These are phyloP conservation scores for Cavia aperea DNA, from an alignment of 2,113 vertebrate genomes.

Conservation along the genomic window DNA sequence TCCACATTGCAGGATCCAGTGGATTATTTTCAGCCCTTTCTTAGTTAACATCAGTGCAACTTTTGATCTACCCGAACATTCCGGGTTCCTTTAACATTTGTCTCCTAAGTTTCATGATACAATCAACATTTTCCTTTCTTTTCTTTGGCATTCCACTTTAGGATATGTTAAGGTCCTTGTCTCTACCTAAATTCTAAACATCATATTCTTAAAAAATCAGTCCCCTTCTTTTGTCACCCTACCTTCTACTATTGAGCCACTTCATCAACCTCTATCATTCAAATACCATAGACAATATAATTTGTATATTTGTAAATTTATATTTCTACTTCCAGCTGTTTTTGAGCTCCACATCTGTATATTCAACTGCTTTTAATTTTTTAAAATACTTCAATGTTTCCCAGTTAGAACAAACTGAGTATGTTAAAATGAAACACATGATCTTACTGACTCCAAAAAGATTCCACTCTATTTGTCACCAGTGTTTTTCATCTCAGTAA, in stretches of 20 bases:
- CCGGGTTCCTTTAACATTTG: background rate
- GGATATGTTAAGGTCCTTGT: background rate
- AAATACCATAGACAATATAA: background rate
- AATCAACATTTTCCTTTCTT: background rate
- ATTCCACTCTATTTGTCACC: background rate
- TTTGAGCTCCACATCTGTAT: background rate
- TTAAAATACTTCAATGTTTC: background rate
- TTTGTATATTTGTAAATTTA: background rate
- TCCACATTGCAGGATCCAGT: background rate
- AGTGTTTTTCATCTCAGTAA: background rate
- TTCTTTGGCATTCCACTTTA: background rate
- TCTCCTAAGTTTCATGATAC: background rate
- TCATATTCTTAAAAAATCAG: background rate
- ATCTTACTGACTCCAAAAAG: background rate
- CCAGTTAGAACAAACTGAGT: background rate
- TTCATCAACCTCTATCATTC: background rate
- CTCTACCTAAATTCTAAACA: background rate
- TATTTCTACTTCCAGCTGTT: background rate
- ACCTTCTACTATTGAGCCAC: constrained; percentile 8
- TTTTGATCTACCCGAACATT: background rate
- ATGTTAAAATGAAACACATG: constrained; percentile 1
- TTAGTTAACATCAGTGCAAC: background rate
- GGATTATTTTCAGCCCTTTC: background rate
- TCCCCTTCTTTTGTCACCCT: background rate
- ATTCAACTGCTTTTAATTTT: background rate